These are phyloP conservation scores for Paragorgia papillata DNA, from an alignment of 92 coral and sea anemone species.

Conservation along the genomic window DNA sequence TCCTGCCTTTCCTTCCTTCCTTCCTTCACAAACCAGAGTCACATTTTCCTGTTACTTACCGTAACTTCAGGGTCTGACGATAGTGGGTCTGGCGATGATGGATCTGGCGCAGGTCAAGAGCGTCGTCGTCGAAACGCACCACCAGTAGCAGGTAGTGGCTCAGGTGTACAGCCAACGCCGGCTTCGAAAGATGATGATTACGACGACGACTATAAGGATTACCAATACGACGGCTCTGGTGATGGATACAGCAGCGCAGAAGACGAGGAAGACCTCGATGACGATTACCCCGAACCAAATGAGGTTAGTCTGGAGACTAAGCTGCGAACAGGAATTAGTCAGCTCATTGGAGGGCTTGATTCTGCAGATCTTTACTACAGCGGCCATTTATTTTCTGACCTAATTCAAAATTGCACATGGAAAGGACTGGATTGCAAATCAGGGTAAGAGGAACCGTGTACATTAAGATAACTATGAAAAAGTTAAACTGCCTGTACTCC, in stretches of 20 bases:
- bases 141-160: not conserved
- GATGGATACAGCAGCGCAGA: not conserved
- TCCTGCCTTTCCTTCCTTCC: too few relatives aligned
- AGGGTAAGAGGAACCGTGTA: conserved; percentile 54
- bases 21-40: too few relatives aligned
- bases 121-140: not conserved
- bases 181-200: too few relatives aligned
- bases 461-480: too few relatives aligned
- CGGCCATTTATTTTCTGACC: conserved; percentile 75
- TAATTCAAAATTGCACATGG: conserved; percentile 78
- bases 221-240: not conserved
- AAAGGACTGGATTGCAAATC: conserved; percentile 76
- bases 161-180: too few relatives aligned
- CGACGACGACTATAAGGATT: not conserved
- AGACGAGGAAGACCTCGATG: conserved; percentile 5
- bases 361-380: conserved; percentile 49
- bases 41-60: too few relatives aligned
- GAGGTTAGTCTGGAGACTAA: conserved; percentile 3
- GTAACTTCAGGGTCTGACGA: too few relatives aligned
- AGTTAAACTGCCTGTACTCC: too few relatives aligned
- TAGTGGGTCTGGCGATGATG: too few relatives aligned
- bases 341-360: conserved; percentile 2
- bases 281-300: conserved; percentile 36
- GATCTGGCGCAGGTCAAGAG: too few relatives aligned
- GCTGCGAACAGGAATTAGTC: conserved; percentile 1